Conservation (phyloP, 2,888 invertebrate genomes). For the Drosophila conformis region DNA sequence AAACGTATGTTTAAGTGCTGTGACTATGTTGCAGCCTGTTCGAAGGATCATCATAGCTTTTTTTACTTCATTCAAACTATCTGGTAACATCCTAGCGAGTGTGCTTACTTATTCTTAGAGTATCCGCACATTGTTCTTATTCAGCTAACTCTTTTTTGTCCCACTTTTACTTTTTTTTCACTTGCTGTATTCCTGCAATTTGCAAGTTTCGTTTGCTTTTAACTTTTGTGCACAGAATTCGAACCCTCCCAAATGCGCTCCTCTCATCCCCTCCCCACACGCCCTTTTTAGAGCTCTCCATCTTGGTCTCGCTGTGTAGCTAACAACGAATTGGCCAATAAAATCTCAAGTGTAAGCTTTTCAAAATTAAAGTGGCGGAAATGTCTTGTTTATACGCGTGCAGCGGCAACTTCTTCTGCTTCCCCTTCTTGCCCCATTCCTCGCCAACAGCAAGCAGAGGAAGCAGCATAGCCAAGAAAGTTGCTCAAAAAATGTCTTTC, state of each 20-base stretch:
- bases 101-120: slow-evolving; percentile 14
- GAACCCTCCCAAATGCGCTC: slow-evolving; percentile 6
- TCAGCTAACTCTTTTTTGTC: slow-evolving; percentile 11
- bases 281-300: not conserved
- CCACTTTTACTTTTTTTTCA: slow-evolving; percentile 24
- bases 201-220: slow-evolving; percentile 63
- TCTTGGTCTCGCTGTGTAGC: slow-evolving; percentile 44
- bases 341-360: slow-evolving; percentile 80
- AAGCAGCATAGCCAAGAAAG: slow-evolving; percentile 40
- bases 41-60: no score
- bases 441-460: not conserved
- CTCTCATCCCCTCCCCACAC: not conserved
- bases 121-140: slow-evolving; percentile 4
- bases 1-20: no score
- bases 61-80: not conserved
- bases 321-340: slow-evolving; percentile 80
- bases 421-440: not conserved
- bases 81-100: not conserved
- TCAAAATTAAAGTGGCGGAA: slow-evolving; percentile 79
- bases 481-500: slow-evolving; percentile 73
- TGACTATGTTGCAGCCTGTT: accelerated
- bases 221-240: slow-evolving; percentile 52
- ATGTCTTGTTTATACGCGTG: slow-evolving; percentile 74
- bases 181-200: slow-evolving; percentile 41
- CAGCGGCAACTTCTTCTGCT: slow-evolving; percentile 38